Conservation (phyloP, 2,888 invertebrate species). For the Drosophila atripex region DNA sequence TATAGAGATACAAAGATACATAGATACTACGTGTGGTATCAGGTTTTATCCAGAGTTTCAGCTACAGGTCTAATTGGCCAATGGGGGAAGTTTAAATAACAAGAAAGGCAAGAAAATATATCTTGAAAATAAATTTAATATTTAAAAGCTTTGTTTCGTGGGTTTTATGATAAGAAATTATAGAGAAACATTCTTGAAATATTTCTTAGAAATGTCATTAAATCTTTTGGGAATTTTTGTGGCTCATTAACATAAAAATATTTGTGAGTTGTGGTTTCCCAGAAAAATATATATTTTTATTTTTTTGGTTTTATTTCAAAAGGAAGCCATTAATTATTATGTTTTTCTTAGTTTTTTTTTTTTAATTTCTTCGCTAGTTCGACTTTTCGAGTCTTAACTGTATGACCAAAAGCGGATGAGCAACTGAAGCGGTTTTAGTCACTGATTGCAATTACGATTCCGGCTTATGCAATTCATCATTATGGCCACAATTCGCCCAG, state of each 20-base stretch:
- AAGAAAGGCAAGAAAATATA: not conserved
- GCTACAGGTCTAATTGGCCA: conserved; percentile 12
- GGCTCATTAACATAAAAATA: no score
- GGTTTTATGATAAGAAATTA: no score
- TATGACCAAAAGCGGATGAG: conserved; percentile 60
- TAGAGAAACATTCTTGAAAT: not conserved
- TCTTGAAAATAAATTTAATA: no score
- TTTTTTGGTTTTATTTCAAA: not conserved
- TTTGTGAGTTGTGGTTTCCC: no score
- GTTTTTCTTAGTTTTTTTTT: not conserved
- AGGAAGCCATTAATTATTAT: not conserved
- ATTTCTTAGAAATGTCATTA: not conserved
- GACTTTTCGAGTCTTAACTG: conserved; percentile 18
- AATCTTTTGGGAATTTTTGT: not conserved
- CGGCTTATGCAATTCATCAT: conserved; percentile 72
- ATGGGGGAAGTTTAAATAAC: not conserved
- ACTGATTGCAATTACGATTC: conserved; percentile 62
- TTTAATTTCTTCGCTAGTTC: not conserved
- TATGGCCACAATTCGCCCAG: conserved; percentile 58
- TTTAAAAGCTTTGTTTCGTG: no score
- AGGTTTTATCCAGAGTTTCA: conserved; percentile 7
- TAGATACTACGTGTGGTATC: not conserved
- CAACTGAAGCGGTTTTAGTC: conserved; percentile 36
- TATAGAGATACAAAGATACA: conserved; percentile 1
- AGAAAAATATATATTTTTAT: no score